These are phyloP conservation scores for Drosophila sturtevanti DNA, from an alignment of 1,140 invertebrate genomes.

Conservation along the genomic window DNA sequence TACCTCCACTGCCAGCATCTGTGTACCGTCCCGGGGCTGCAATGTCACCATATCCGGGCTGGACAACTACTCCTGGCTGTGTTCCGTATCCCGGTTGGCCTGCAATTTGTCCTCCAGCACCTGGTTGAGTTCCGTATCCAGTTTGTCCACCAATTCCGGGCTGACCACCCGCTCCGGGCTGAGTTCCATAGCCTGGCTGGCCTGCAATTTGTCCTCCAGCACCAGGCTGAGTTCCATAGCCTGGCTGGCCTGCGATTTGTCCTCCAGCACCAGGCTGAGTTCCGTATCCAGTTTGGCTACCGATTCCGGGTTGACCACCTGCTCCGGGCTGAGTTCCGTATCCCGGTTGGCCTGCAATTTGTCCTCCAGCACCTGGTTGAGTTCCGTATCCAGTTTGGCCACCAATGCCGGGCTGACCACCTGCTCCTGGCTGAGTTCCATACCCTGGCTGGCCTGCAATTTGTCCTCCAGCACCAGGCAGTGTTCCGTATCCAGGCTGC, in stretches of 20 bases:
- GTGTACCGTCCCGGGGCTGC: constrained; percentile 46
- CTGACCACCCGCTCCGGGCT: constrained; percentile 7
- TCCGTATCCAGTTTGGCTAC: background rate
- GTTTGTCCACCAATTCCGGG: background rate
- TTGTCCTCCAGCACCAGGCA: constrained; percentile 2
- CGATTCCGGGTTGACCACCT: constrained; percentile 12
- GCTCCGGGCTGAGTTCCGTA: constrained; percentile 14
- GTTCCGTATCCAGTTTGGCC: constrained; percentile 8
- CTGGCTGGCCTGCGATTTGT: constrained; percentile 18
- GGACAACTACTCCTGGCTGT: constrained; percentile 9
- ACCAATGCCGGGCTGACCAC: background rate
- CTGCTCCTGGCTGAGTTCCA: constrained; percentile 6
- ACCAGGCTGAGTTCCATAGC: constrained; percentile 9
- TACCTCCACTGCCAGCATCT: constrained; percentile 30
- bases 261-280: constrained; percentile 1
- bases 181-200: constrained; percentile 5
- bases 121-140: constrained; percentile 20
- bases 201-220: background rate
- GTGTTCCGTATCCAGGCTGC: constrained; percentile 4
- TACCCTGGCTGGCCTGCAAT: constrained; percentile 1
- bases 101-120: constrained; percentile 11
- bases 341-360: constrained; percentile 16
- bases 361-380: constrained; percentile 18
- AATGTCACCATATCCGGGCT: constrained; percentile 14
- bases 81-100: constrained; percentile 18